phyloP scores from a whole-genome alignment of 2,888 invertebrate genomes.

The Cheiracanthium punctorium region DNA sequence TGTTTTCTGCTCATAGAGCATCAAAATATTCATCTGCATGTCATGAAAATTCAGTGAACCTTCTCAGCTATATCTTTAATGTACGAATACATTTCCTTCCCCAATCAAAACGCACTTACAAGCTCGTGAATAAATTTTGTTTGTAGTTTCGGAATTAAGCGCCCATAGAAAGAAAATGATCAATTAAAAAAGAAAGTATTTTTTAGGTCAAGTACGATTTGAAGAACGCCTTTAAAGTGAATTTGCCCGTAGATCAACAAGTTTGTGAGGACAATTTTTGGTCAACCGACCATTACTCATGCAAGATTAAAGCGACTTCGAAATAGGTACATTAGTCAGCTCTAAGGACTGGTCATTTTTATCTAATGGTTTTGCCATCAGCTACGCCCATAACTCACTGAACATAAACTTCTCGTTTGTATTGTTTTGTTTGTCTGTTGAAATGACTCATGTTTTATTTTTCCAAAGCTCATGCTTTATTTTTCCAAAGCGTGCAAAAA shows the following conservation, averaged over 20 bases:
- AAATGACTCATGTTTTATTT: too few relatives aligned
- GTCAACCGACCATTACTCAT: slow-evolving; percentile 37
- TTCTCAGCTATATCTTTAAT: too few relatives aligned
- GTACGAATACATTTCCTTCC: too few relatives aligned
- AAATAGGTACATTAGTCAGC: slow-evolving; percentile 35
- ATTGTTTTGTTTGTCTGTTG: too few relatives aligned
- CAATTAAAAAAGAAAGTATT: slow-evolving; percentile 16
- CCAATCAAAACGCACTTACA: too few relatives aligned
- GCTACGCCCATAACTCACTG: slow-evolving; percentile 25
- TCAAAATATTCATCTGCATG: not conserved
- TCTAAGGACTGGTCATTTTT: slow-evolving; percentile 25
- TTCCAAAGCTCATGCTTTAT: too few relatives aligned
- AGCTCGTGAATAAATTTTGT: slow-evolving; percentile 14
- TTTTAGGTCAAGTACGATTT: slow-evolving; percentile 56
- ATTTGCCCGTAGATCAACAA: slow-evolving; percentile 42
- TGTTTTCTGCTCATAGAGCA: slow-evolving; percentile 5
- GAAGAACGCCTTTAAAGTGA: slow-evolving; percentile 31
- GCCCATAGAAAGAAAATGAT: slow-evolving; percentile 26
- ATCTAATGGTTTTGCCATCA: slow-evolving; percentile 30
- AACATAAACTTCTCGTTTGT: slow-evolving; percentile 12
- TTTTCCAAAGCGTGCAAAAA: too few relatives aligned
- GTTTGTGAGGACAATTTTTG: slow-evolving; percentile 31
- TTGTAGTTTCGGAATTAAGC: slow-evolving; percentile 49
- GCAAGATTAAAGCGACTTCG: slow-evolving; percentile 37
- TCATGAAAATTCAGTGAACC: slow-evolving; percentile 6